Evolutionary conservation across 2,113 vertebrate genomes (phyloP).

Genomic region (Cnemophilus loriae): DNA sequence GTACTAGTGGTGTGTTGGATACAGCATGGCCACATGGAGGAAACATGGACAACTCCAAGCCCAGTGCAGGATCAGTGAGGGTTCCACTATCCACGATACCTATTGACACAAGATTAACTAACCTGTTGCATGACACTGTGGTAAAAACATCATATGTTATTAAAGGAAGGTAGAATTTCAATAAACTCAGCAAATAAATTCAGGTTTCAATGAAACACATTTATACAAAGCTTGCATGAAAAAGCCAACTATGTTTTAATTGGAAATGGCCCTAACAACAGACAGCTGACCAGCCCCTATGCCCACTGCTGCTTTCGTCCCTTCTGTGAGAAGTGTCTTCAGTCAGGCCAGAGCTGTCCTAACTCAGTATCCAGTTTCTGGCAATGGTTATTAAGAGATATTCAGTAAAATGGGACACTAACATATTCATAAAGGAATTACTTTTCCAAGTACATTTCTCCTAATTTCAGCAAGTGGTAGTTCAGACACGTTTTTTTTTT

Average conservation of each 20-base stretch:
- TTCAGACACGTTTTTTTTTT: background rate
- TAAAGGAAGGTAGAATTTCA: background rate
- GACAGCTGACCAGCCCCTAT: background rate
- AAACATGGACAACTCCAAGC: background rate
- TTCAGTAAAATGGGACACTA: background rate
- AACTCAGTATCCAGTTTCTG: background rate
- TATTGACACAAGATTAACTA: background rate
- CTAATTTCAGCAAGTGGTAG: background rate
- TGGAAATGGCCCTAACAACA: background rate
- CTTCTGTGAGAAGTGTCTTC: background rate
- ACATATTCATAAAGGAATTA: background rate
- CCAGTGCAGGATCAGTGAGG: rapidly evolving
- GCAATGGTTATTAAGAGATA: background rate
- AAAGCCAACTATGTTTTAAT: background rate
- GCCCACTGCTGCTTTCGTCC: background rate
- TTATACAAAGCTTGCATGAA: background rate
- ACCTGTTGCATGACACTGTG: background rate
- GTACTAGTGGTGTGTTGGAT: background rate
- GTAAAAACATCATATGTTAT: background rate
- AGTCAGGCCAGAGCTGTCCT: background rate
- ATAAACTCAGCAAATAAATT: background rate
- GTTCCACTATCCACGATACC: background rate
- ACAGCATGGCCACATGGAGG: rapidly evolving
- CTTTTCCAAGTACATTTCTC: background rate
- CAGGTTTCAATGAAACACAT: background rate